Evolutionary conservation across 2,888 invertebrate species (phyloP), one percentile per base, ranked within the genome.

Genomic region (Drosophila dives): DNA sequence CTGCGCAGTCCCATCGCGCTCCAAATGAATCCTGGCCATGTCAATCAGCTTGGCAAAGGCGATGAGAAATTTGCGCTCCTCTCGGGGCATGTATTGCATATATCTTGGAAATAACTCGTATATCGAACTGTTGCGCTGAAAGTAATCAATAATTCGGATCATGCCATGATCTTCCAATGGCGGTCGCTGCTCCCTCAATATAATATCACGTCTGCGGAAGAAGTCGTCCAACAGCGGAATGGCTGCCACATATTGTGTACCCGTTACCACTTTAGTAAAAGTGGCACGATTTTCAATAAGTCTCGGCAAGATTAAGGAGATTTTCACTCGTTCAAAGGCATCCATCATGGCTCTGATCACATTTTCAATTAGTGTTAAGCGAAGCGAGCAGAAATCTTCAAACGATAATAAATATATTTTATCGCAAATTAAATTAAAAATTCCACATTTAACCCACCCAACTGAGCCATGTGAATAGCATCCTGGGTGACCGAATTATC

Each of bases 91-190:
- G 2, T 36, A 7, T 15, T 69, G 64, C 11, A 62, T 17, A 29
- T 61, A 51, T 6, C 7, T 20, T 3, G 77, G 72, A 6, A 82
- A 80, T 0, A 86, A 26, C 0, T 55, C 17, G 26, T 67, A 55
- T 42, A 88, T 82, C 4, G 64, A 29, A 0, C 23, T 0, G 50
- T 88, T 65, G 0, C 20, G 49, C 51, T 82, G 89, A 34, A 86
- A 88, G 45, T 64, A 86, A 42, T 86, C 89, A 17, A 86, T 80
- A 23, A 86, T 79, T 6, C 56, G 34, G 12, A 88, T 68, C 59
- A 82, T 75, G 11, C 82, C 78, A 17, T 75, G 77, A 36, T 86
- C 86, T 38, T 67, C 62, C 17, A 86, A 48, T 0, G 86, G 84
- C 2, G 67, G 42, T 3, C 80, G 71, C 6, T 61, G 50, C 0